Evolutionary conservation across 2,888 invertebrate species (phyloP).

Genomic region (Yponomeuta evonymella): DNA sequence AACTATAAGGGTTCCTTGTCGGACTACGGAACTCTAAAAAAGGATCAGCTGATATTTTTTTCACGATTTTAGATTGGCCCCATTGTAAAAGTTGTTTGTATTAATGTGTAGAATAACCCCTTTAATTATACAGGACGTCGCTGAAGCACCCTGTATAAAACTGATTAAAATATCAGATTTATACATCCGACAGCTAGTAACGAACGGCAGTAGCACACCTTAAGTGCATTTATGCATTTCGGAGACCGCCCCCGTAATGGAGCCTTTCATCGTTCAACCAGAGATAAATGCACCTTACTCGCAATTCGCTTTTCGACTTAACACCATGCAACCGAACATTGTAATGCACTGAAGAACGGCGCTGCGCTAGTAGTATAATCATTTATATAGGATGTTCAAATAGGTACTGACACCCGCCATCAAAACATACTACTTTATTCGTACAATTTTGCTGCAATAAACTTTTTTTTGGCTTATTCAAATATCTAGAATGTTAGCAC

Average conservation of each 20-base stretch:
- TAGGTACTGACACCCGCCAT: no score
- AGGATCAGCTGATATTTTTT: no score
- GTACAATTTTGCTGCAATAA: no score
- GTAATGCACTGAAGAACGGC: constrained; percentile 53
- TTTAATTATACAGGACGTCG: no score
- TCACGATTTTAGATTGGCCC: no score
- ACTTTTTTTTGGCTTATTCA: no score
- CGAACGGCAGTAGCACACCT: constrained; percentile 32
- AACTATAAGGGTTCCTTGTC: no score
- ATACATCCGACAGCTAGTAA: constrained; percentile 15
- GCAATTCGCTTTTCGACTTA: constrained; percentile 64
- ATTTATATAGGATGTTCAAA: constrained; percentile 34
- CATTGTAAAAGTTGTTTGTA: no score
- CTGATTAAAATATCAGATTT: constrained; percentile 22
- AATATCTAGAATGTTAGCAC: no score
- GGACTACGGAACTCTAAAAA: no score
- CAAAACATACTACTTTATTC: no score
- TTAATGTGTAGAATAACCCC: no score
- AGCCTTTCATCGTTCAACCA: constrained; percentile 56
- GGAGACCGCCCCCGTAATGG: constrained; percentile 48
- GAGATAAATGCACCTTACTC: constrained; percentile 59
- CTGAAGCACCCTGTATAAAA: neutral
- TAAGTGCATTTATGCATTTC: constrained; percentile 67
- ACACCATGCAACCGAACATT: constrained; percentile 41
- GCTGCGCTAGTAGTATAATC: constrained; percentile 42